Evolutionary conservation across 2,797 vertebrate species (phyloP).

Genomic region (Tinamus major): DNA sequence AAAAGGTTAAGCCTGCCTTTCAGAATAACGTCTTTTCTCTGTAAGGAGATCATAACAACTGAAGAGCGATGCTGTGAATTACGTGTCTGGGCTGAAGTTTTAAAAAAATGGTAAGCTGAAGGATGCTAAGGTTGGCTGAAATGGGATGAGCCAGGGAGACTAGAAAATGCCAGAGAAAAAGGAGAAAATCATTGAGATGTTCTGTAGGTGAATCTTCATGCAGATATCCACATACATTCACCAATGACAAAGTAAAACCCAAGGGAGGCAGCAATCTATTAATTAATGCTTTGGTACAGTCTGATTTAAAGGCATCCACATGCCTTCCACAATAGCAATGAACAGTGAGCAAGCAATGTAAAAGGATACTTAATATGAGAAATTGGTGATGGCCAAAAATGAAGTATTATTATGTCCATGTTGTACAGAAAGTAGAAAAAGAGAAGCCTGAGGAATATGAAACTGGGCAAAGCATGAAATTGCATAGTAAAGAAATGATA

Average conservation of each 20-base stretch:
- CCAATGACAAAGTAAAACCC: background rate
- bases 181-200: constrained; percentile 3
- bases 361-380: background rate
- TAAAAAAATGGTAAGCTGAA: background rate
- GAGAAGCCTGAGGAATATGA: background rate
- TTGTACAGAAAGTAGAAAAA: background rate
- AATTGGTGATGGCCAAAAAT: background rate
- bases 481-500: background rate
- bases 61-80: background rate
- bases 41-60: background rate
- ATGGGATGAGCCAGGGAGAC: constrained; percentile 19
- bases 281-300: background rate
- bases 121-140: constrained; percentile 11
- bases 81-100: background rate
- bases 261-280: background rate
- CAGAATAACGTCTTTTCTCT: background rate
- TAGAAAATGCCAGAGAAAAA: background rate
- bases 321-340: background rate
- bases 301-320: background rate
- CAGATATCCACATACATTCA: background rate
- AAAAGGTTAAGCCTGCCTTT: background rate
- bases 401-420: background rate
- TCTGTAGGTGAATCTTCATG: background rate
- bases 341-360: background rate
- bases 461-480: background rate